These are phyloP conservation scores for Drosophila sp. DNA, from an alignment of 1,140 invertebrate species.

Conservation along the genomic window DNA sequence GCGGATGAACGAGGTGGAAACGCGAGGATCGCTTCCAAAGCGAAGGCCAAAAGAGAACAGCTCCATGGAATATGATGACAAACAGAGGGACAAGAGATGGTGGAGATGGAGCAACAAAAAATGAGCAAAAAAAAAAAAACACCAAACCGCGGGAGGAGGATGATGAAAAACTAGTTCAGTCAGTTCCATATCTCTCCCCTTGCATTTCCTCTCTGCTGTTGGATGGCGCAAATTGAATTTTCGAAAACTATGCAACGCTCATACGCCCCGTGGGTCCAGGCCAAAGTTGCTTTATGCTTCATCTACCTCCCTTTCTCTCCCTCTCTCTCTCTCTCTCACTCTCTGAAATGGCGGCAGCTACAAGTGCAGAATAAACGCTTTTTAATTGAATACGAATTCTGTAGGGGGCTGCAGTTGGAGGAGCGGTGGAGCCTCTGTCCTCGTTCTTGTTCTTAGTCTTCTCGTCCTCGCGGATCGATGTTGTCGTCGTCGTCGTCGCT, in stretches of 20 bases:
- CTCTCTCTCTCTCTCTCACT: not conserved
- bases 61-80: constrained; percentile 40
- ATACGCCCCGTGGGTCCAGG: constrained; percentile 72
- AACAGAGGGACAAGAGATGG: constrained; percentile 25
- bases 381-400: constrained; percentile 81
- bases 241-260: constrained; percentile 78
- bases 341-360: constrained; percentile 18
- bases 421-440: constrained; percentile 21
- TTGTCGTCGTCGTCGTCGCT: constrained; percentile 55
- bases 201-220: constrained; percentile 17
- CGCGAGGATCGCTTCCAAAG: constrained; percentile 24
- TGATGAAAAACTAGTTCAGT: constrained; percentile 69
- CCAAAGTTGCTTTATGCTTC: constrained; percentile 21
- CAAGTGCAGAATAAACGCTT: constrained; percentile 80
- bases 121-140: not conserved
- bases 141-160: constrained; percentile 11
- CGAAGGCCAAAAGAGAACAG: constrained; percentile 18
- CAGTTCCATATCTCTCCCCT: constrained; percentile 32
- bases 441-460: constrained; percentile 57
- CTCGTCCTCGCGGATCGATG: constrained; percentile 53
- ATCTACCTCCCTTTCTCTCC: constrained; percentile 11
- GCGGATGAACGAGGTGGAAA: not conserved
- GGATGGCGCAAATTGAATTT: constrained; percentile 74
- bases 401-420: not conserved
- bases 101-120: constrained; percentile 2